These are phyloP conservation scores for Galerucella pusilla DNA, from an alignment of 2,888 invertebrate genomes.

Conservation along the genomic window DNA sequence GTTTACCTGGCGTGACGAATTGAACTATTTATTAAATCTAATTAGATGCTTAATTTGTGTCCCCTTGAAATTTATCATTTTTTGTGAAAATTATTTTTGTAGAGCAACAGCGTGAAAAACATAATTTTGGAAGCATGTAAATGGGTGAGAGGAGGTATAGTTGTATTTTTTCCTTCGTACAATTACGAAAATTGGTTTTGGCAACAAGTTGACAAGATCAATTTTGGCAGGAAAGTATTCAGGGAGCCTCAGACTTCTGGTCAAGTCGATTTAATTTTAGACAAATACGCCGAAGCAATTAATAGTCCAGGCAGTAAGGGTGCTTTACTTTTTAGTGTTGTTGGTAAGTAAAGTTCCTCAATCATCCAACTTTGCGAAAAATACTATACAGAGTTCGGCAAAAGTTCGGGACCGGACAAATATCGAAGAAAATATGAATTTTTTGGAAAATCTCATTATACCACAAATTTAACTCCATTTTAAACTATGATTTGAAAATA, in stretches of 20 bases:
- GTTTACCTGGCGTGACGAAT: too few relatives aligned
- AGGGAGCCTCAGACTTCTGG: slow-evolving; percentile 80
- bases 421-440: too few relatives aligned
- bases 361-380: too few relatives aligned
- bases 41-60: too few relatives aligned
- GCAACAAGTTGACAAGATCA: slow-evolving; percentile 68
- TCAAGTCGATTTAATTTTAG: slow-evolving; percentile 79
- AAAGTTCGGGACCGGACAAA: too few relatives aligned
- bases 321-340: slow-evolving; percentile 93
- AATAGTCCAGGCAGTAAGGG: slow-evolving; percentile 68
- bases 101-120: slow-evolving; percentile 57
- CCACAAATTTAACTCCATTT: too few relatives aligned
- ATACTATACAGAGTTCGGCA: too few relatives aligned
- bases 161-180: slow-evolving; percentile 95
- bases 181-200: slow-evolving; percentile 83
- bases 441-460: too few relatives aligned
- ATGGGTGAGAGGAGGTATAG: slow-evolving; percentile 88
- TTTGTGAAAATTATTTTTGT: slow-evolving; percentile 31
- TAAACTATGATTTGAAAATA: too few relatives aligned
- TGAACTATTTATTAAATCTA: too few relatives aligned
- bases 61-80: too few relatives aligned
- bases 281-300: slow-evolving; percentile 72
- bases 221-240: slow-evolving; percentile 74
- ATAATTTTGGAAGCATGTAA: slow-evolving; percentile 80
- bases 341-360: slow-evolving; percentile 67